Base-by-base conservation (phyloP, 2,113 vertebrate species). In the Morone chrysops region DNA sequence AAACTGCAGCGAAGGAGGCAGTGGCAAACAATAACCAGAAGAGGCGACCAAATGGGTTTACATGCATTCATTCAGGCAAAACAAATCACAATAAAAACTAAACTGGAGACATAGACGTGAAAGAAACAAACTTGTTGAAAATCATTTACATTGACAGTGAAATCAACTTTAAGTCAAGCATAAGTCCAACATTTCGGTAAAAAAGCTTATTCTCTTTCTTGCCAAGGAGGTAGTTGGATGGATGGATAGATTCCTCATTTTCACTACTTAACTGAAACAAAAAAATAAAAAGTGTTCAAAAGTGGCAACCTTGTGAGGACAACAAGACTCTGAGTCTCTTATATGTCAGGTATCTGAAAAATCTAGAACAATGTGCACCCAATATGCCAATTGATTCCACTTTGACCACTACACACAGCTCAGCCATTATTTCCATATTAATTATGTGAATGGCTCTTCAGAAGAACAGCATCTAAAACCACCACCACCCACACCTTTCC, bases 361-460 rank as follows among this genome's bases (percentile, higher is more conserved):
- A 20, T 14, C 17, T 36, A 57, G 43, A 50, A 62, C 57, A 50
- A 71, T 50, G 56, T 50, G 56, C 6, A 36, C 5, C 56, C 0
- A 14, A 51, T 48, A 47, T 36, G 22, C 56, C 8, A 25, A 43
- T 18, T 53, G 53, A 78, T 65, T 61, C 8, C 51, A 45, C 36
- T 5, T 0, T 38, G 56, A 74, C 75, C 56, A 31, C 31, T 48
- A 25, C 62, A 41, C 0, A 8, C 36, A 12, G 47, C 69, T 20
- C 53, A 13, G 31, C 56, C n/a, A 13, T 65, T 65, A 75, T 70
- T 65, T 38, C 41, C 65, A 45, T 8, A 79, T 75, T 48, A 74
- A 53, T n/a, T 62, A 62, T 2, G 4, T 75, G 63, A 79, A 12
- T 16, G 38, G 40, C 11, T 31, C 43, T 69, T 25, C 25, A 31